Percentiles rank a stretch among this genome's conserved stretches.
Evolutionary conservation across 1,140 invertebrate species (phyloP).

Genomic region (Arctopsyche grandis): DNA sequence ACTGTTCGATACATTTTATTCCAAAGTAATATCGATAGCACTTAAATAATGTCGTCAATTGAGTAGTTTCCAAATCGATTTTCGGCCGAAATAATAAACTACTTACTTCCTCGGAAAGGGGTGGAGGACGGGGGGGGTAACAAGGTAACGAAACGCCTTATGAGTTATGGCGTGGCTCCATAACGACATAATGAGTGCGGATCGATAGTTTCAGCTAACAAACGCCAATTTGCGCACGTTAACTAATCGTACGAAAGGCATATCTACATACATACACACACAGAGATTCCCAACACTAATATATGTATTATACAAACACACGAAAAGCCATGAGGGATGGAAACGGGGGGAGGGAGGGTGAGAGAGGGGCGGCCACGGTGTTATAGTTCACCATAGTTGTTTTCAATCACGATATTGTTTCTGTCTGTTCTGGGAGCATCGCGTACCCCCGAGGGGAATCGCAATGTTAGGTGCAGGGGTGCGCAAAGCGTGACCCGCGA

Average conservation of each 20-base stretch:
- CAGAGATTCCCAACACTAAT: not conserved
- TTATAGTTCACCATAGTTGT: not conserved
- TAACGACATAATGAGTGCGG: conserved; percentile 20
- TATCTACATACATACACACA: not conserved
- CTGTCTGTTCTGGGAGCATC: not conserved
- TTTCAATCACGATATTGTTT: conserved; percentile 22
- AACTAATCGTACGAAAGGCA: not conserved
- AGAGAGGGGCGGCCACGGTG: not conserved
- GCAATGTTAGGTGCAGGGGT: not conserved
- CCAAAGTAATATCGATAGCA: too few species aligned
- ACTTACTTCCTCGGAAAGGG: not conserved
- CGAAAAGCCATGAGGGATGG: too few species aligned
- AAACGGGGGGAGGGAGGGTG: too few species aligned
- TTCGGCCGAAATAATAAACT: not conserved
- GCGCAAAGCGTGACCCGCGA: too few species aligned
- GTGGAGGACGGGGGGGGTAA: not conserved
- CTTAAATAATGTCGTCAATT: not conserved
- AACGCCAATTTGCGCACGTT: conserved; percentile 21
- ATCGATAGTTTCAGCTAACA: conserved; percentile 19
- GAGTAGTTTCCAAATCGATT: not conserved
- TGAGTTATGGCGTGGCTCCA: not conserved
- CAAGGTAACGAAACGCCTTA: not conserved
- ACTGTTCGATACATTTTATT: too few species aligned
- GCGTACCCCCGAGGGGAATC: not conserved
- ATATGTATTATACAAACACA: not conserved